Conservation (phyloP, 2,797 vertebrate species). For the Intellagama lesueurii region DNA sequence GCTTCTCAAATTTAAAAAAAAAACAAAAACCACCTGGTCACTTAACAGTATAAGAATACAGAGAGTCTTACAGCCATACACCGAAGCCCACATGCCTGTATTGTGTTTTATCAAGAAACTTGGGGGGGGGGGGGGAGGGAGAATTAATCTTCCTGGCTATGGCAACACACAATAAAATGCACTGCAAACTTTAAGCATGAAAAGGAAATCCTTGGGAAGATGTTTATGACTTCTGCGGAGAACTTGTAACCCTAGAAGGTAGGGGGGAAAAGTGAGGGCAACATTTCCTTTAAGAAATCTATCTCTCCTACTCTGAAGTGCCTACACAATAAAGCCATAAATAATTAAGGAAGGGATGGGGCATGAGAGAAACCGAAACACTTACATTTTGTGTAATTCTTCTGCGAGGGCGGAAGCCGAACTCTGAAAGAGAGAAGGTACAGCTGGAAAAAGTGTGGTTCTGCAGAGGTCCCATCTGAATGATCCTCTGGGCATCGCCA, state of each 20-base stretch:
- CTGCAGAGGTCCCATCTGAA: background rate
- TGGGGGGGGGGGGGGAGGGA: background rate
- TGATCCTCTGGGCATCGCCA: conserved; percentile 14
- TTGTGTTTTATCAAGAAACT: background rate
- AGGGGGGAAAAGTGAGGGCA: background rate
- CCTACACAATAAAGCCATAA: background rate
- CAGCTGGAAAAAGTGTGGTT: background rate
- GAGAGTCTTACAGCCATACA: background rate
- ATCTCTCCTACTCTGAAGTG: fast-evolving
- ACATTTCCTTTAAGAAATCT: conserved; percentile 30
- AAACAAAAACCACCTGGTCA: too few species aligned
- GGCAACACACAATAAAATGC: background rate
- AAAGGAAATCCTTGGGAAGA: conserved; percentile 39
- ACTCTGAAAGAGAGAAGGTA: conserved; percentile 78
- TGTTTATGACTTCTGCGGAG: conserved; percentile 1
- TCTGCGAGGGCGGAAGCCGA: conserved; percentile 92
- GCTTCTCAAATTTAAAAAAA: too few species aligned
- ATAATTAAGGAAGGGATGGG: conserved; percentile 17
- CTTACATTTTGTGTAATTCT: conserved; percentile 96
- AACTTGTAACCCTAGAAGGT: background rate
- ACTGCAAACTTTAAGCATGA: conserved; percentile 18
- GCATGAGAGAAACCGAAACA: conserved; percentile 34
- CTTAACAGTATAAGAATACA: too few species aligned
- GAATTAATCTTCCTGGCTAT: background rate
- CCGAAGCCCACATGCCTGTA: background rate